Base-by-base conservation (phyloP, 2,113 vertebrate genomes). In the Carlito syrichta region DNA sequence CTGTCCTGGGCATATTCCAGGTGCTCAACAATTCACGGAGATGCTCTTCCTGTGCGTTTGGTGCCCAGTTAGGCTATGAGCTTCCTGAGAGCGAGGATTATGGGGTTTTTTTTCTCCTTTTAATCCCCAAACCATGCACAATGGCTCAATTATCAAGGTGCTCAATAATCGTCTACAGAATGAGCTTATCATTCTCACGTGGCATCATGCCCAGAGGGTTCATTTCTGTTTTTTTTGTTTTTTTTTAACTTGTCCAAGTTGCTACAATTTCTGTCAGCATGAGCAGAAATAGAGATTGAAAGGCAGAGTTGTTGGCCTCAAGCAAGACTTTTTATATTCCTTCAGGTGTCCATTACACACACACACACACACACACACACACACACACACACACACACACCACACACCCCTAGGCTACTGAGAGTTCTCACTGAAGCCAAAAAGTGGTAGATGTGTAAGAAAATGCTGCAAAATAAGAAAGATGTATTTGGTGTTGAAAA, bases 401-500 rank as follows among this genome's bases (percentile, higher is more conserved):
- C 27, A 35, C 4, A 40, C 27, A 35, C 4, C 4, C 35, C 54
- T 68, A 27, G 25, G 77, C 89, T 73, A 50, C 82, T 1, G 62
- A 69, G 81, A 87, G 82, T 45, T 52, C 32, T 5, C 11, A 17
- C 2, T 19, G 54, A 95, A 96, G 50, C 86, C 71, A 1, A 43
- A n/a, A 48, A 2, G 2, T 1, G 40, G 38, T 22, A 88, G 79
- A 95, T 30, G 1, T 32, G 20, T 89, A 91, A 91, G 63, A 69
- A 87, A 96, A 66, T 22, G 6, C 17, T 95, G 78, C 56, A 97
- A 97, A 94, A 45, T 0, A 74, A 97, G 93, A 87, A 98, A 97
- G 82, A 95, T 68, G 2, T 8, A 92, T 98, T 97, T 97, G 50
- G 66, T 96, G 81, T 73, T 97, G 95, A 98, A 97, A 98, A 92